Evolutionary conservation across 1,140 invertebrate species (phyloP).

Genomic region (Charaxes varanes): DNA sequence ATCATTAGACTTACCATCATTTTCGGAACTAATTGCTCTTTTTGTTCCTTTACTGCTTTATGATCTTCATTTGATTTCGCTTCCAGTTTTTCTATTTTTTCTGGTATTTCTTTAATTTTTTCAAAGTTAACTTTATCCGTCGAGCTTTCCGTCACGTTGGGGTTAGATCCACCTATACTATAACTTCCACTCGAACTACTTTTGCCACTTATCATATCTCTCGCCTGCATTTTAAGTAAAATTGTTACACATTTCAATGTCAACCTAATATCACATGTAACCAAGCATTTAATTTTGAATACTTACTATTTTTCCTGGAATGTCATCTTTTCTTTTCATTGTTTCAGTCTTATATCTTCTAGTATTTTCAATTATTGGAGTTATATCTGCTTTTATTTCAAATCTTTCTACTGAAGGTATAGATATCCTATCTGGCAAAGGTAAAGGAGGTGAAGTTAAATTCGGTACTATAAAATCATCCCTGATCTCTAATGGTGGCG

Average conservation of each 20-base stretch:
- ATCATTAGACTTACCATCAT: constrained; percentile 37
- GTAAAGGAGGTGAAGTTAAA: constrained; percentile 60
- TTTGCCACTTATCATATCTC: constrained; percentile 69
- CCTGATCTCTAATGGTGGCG: constrained; percentile 64
- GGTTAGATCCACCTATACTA: constrained; percentile 75
- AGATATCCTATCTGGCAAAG: constrained; percentile 58
- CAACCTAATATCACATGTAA: no score
- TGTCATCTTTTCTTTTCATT: constrained; percentile 46
- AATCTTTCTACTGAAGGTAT: constrained; percentile 52
- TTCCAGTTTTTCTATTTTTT: constrained; percentile 43
- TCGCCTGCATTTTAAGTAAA: constrained; percentile 24
- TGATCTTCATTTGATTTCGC: constrained; percentile 18
- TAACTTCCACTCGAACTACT: constrained; percentile 81
- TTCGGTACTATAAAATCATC: constrained; percentile 71
- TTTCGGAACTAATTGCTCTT: constrained; percentile 55
- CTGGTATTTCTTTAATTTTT: constrained; percentile 38
- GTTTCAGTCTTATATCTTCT: constrained; percentile 67
- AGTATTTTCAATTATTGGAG: constrained; percentile 37
- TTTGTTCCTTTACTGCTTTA: constrained; percentile 36
- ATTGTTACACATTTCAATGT: no score
- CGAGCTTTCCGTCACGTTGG: constrained; percentile 62
- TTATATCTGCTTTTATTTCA: constrained; percentile 62
- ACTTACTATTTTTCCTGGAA: constrained; percentile 43
- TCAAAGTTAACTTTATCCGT: constrained; percentile 42
- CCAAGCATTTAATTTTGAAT: not conserved